Evolutionary conservation across 2,113 vertebrate genomes (phyloP).

Genomic region (Protobothrops flavoviridis): DNA sequence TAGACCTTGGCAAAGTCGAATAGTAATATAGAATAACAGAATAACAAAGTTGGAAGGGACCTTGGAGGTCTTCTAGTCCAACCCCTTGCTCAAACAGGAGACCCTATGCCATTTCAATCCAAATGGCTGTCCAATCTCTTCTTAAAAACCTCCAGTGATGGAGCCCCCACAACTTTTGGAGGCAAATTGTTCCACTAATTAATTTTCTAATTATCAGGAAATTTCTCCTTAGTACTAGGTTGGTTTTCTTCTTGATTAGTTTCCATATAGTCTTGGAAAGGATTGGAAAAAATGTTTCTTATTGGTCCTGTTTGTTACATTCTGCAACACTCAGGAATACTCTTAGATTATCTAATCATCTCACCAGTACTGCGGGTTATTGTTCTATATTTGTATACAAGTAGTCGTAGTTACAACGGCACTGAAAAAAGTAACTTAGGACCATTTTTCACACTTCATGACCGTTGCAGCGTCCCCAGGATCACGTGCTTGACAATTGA

Average conservation of each 20-base stretch:
- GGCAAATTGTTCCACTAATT: not conserved
- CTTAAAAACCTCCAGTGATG: not conserved
- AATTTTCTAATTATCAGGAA: not conserved
- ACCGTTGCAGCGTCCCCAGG: no score
- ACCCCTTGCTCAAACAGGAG: not conserved
- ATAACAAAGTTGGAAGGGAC: not conserved
- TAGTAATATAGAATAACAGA: not conserved
- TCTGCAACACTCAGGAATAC: not conserved
- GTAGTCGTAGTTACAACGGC: no score
- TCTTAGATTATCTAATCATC: not conserved
- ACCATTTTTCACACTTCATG: no score
- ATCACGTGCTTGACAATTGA: no score
- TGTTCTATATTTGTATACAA: not conserved
- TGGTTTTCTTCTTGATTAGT: not conserved
- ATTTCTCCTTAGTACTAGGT: not conserved
- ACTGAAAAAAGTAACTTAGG: no score
- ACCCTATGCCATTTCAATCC: not conserved
- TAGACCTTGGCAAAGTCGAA: not conserved
- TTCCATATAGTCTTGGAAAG: not conserved
- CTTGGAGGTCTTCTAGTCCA: not conserved
- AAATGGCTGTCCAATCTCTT: not conserved
- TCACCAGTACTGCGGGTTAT: not conserved
- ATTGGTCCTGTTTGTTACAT: not conserved
- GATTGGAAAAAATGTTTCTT: not conserved
- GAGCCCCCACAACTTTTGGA: not conserved